phyloP scores from a whole-genome alignment of 2,797 vertebrate species.

The Phrynocephalus forsythii region DNA sequence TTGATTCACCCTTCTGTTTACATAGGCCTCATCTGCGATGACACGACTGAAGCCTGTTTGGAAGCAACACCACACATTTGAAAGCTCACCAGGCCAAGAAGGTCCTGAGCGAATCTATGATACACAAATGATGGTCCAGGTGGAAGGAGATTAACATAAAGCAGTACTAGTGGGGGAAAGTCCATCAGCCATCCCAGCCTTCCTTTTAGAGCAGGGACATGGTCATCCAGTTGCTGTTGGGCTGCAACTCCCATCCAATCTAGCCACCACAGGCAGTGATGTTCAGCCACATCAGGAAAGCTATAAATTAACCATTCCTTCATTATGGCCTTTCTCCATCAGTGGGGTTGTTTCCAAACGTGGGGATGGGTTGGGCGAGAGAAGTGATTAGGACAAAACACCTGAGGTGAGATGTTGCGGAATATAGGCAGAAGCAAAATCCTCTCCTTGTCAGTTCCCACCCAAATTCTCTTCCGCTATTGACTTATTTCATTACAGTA shows the following conservation, averaged over 20 bases:
- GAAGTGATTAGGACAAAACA: background rate
- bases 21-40: background rate
- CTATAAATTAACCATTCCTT: background rate
- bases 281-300: no score
- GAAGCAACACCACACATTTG: slow-evolving; percentile 4
- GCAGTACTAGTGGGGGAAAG: background rate
- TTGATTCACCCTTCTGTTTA: background rate
- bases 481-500: background rate
- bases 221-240: no score
- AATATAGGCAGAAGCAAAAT: background rate
- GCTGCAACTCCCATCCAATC: no score
- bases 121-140: background rate
- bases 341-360: background rate
- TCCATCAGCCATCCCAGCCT: background rate
- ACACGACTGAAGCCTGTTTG: background rate
- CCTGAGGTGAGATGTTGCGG: background rate
- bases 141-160: background rate
- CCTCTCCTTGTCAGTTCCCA: background rate
- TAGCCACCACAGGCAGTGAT: no score
- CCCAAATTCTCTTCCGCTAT: background rate
- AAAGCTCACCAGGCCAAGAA: background rate
- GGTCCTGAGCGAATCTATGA: background rate
- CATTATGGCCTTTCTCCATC: background rate
- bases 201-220: background rate
- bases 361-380: background rate